Base-by-base conservation (phyloP, 1,140 invertebrate genomes). In the Capitella teleta region DNA sequence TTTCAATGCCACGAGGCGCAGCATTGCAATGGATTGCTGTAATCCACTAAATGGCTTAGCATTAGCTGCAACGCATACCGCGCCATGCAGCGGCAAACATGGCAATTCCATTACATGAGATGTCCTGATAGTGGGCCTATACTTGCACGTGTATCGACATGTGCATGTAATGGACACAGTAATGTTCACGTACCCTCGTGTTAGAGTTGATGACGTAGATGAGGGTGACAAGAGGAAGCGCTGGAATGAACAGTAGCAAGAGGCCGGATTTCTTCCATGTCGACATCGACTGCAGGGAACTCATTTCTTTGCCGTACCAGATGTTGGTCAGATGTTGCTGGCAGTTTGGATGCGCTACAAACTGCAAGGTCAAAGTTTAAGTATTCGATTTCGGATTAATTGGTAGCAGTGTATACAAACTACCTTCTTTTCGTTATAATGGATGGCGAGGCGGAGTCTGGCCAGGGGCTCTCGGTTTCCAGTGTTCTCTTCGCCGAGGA, bases 321-420 rank as follows among this genome's bases (percentile, higher is more conserved):
- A 98, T 90, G 51, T 89, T 92, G 6, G 92, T 92, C 56, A 98
- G 76, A 42, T 98, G 77, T 71, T 98, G 93, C 66, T 98, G 94
- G 40, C 97, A 94, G 77, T 98, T 97, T 2, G 93, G 89, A 75
- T 98, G 94, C 36, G 93, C 87, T 54, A 97, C 93, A 75, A 98
- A 98, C 91, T 97, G 28, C 10, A 41, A 32, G 30, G 30, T 32
- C 8, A 8, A 32, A 10, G 30, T 32, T 8, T 32, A 10, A 8
- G 30, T 32, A n/a, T n/a, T 8, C n/a, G 30, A 8, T 8, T 32
- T 32, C n/a, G 30, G 8, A 10, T 32, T 8, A 10, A 32, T 32
- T 8, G 8, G 30, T 32, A 32, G 8, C 8, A 32, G 30, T 32
- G 30, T 8, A 8, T 46, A 16, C 8, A 19, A 16, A 23, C 21